A percentile compares a stretch with the other conserved stretches of the same genome.
Evolutionary conservation across 2,113 vertebrate genomes (phyloP).

Genomic region (Piaya cayana): DNA sequence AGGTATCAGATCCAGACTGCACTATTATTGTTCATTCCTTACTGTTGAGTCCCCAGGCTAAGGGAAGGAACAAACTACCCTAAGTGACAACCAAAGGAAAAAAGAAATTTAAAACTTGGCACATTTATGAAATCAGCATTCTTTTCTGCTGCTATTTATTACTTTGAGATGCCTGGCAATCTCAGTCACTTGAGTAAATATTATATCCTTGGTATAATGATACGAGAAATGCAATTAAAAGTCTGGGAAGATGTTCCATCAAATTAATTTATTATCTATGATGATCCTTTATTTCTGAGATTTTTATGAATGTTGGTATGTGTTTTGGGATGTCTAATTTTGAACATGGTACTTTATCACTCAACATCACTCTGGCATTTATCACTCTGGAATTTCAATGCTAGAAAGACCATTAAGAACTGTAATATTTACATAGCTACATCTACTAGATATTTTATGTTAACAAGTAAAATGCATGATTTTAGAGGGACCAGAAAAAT

Average conservation of each 20-base stretch:
- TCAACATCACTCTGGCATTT: too few relatives aligned
- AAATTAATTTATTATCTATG: background rate
- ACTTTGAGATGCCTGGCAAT: background rate
- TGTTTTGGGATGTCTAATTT: background rate
- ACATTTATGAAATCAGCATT: background rate
- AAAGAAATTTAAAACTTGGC: background rate
- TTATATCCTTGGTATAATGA: background rate
- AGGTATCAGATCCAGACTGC: background rate
- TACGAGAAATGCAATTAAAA: background rate
- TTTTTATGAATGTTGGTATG: background rate
- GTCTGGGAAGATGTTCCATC: background rate
- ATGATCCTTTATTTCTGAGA: background rate
- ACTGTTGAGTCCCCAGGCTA: rapidly evolving
- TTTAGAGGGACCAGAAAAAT: background rate
- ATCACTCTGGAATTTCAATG: too few relatives aligned
- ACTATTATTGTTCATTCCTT: background rate
- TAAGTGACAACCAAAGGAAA: background rate
- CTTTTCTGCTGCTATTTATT: background rate
- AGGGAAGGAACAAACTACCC: background rate
- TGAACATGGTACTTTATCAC: background rate
- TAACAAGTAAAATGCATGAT: background rate
- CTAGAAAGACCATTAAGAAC: background rate
- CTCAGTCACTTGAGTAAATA: background rate
- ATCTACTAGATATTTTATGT: background rate
- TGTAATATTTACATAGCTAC: background rate